These are phyloP conservation scores for Riptortus pedestris DNA, from an alignment of 1,140 invertebrate genomes.

Conservation along the genomic window DNA sequence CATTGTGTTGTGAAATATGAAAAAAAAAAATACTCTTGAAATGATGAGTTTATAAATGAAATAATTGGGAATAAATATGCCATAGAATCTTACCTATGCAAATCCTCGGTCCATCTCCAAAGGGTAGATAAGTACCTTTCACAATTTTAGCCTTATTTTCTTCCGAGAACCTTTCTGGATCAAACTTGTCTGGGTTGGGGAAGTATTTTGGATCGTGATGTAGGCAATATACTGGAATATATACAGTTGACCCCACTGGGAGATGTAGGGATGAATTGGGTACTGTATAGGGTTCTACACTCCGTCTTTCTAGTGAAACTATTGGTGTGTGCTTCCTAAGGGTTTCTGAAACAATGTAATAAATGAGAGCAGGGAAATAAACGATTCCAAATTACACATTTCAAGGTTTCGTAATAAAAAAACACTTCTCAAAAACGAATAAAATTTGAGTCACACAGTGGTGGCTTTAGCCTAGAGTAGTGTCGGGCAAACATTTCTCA, in stretches of 20 bases:
- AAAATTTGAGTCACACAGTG: no score
- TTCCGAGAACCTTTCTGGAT: constrained; percentile 43
- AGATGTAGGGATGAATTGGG: constrained; percentile 39
- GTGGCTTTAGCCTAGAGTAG: no score
- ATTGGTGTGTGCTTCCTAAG: constrained; percentile 44
- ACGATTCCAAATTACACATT: no score
- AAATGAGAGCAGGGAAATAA: constrained; percentile 1
- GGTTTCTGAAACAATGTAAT: constrained; percentile 42
- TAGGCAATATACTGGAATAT: constrained; percentile 48
- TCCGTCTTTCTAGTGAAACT: constrained; percentile 37
- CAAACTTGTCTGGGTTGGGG: constrained; percentile 43
- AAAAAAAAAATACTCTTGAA: no score
- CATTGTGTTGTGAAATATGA: no score
- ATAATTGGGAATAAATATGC: no score
- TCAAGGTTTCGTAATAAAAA: no score
- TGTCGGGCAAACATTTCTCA: no score
- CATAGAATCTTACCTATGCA: constrained; percentile 49
- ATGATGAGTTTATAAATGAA: no score
- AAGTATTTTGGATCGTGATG: constrained; percentile 49
- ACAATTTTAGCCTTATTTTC: constrained; percentile 37
- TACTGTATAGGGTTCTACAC: constrained; percentile 40
- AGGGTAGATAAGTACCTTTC: constrained; percentile 41
- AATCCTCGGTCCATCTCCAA: constrained; percentile 50
- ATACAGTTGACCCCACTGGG: constrained; percentile 42
- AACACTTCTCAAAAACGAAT: no score